Percentiles rank a stretch among this genome's conserved stretches.
Evolutionary conservation across 2,888 invertebrate species (phyloP).

Genomic region (Scaptomyza polygonia): DNA sequence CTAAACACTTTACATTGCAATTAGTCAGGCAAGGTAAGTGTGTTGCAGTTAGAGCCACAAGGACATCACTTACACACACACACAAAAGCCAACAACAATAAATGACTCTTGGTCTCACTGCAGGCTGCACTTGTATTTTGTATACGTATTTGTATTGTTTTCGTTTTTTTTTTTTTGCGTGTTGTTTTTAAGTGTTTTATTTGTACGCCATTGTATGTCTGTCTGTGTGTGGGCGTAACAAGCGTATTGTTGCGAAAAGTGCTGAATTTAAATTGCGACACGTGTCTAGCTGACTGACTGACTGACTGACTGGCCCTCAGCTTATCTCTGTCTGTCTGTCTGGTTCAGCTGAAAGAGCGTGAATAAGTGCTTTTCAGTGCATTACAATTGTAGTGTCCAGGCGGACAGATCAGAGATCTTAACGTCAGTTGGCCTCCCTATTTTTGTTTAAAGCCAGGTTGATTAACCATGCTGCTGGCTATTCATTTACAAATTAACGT

Average conservation of each 20-base stretch:
- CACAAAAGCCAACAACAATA: slow-evolving; percentile 2
- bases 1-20: slow-evolving; percentile 73
- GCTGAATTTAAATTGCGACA: slow-evolving; percentile 52
- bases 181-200: slow-evolving; percentile 50
- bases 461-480: slow-evolving; percentile 47
- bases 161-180: slow-evolving; percentile 3
- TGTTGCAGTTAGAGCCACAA: slow-evolving; percentile 13
- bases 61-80: slow-evolving; percentile 11
- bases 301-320: background rate
- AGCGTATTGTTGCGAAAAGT: slow-evolving; percentile 25
- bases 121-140: slow-evolving; percentile 30
- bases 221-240: slow-evolving; percentile 18
- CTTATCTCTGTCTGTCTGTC: background rate
- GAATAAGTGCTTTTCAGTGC: slow-evolving; percentile 18
- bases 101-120: slow-evolving; percentile 27
- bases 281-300: slow-evolving; percentile 31
- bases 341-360: slow-evolving; percentile 9
- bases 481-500: slow-evolving; percentile 19
- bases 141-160: slow-evolving; percentile 11
- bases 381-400: slow-evolving; percentile 25
- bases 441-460: slow-evolving; percentile 38
- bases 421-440: slow-evolving; percentile 4
- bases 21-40: slow-evolving; percentile 42
- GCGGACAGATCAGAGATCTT: slow-evolving; percentile 17
- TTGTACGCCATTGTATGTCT: slow-evolving; percentile 38